A percentile compares a stretch with the other conserved stretches of the same genome.
phyloP scores from a whole-genome alignment of 2,113 vertebrate genomes.

The Calonectris borealis region DNA sequence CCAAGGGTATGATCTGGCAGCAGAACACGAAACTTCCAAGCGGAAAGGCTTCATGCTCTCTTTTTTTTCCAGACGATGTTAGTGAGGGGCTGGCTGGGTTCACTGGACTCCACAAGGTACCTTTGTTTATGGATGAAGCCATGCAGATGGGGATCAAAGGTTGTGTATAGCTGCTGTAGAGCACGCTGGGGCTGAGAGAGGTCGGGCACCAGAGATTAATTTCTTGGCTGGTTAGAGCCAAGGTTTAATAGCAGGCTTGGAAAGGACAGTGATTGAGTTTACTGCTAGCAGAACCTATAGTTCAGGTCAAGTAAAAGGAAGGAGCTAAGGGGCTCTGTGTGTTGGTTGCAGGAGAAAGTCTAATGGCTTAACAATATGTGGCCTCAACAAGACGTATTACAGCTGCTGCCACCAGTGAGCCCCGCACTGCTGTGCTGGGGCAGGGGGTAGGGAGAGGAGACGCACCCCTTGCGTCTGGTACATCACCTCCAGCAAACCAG shows the following conservation, averaged over 20 bases:
- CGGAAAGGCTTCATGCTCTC: background rate
- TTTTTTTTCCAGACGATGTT: background rate
- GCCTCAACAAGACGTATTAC: background rate
- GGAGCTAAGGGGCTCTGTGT: background rate
- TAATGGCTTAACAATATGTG: conserved; percentile 62
- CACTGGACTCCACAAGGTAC: conserved; percentile 10
- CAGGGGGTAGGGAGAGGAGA: background rate
- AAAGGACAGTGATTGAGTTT: conserved; percentile 73
- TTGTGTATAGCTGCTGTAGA: conserved; percentile 52
- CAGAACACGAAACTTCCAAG: background rate
- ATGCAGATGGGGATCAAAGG: conserved; percentile 52
- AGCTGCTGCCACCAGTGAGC: background rate
- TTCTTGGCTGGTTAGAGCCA: conserved; percentile 70
- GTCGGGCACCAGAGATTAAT: conserved; percentile 60
- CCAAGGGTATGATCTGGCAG: background rate
- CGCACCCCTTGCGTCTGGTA: background rate
- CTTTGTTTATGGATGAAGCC: conserved; percentile 61
- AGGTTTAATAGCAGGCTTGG: conserved; percentile 71
- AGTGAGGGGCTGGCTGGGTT: background rate
- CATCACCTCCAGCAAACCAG: background rate
- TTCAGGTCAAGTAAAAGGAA: conserved; percentile 58
- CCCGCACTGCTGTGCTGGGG: background rate
- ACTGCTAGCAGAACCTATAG: conserved; percentile 21
- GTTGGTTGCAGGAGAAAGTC: conserved; percentile 21
- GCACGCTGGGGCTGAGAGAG: conserved; percentile 32